Percentiles rank a stretch among this genome's conserved stretches.
These are phyloP conservation scores for Gryon sp. DNA, from an alignment of 1,140 invertebrate genomes.

Conservation along the genomic window DNA sequence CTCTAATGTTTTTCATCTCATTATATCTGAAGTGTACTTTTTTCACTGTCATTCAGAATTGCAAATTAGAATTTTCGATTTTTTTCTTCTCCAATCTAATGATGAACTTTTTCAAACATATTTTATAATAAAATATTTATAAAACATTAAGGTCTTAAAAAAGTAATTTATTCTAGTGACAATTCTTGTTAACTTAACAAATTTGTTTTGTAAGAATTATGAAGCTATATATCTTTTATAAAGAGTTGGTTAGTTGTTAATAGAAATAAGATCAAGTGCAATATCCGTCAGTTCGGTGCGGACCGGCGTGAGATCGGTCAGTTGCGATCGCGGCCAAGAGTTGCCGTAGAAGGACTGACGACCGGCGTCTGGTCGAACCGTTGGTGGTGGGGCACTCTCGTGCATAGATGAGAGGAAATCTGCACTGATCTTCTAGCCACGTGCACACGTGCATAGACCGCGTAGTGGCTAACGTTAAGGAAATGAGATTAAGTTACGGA, in stretches of 20 bases:
- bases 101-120: no score
- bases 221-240: no score
- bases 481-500: constrained; percentile 31
- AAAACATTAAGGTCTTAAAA: no score
- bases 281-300: constrained; percentile 22
- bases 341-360: constrained; percentile 77
- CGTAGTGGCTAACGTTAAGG: constrained; percentile 6
- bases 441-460: constrained; percentile 52
- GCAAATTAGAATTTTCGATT: no score
- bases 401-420: constrained; percentile 49
- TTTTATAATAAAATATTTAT: no score
- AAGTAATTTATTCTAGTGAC: no score
- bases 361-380: constrained; percentile 65
- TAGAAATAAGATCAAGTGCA: no score
- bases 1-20: constrained; percentile 14
- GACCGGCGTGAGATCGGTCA: constrained; percentile 42
- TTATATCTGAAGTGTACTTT: background rate
- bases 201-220: no score
- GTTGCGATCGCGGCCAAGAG: constrained; percentile 59
- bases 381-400: constrained; percentile 62
- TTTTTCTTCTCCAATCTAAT: no score
- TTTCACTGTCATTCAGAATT: background rate
- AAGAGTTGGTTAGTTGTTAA: no score
- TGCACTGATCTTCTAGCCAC: constrained; percentile 42
- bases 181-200: no score